Percentiles rank a stretch among this genome's conserved stretches.
These are phyloP conservation scores for Dasypogon diadema DNA, from an alignment of 2,888 invertebrate species.

Conservation along the genomic window DNA sequence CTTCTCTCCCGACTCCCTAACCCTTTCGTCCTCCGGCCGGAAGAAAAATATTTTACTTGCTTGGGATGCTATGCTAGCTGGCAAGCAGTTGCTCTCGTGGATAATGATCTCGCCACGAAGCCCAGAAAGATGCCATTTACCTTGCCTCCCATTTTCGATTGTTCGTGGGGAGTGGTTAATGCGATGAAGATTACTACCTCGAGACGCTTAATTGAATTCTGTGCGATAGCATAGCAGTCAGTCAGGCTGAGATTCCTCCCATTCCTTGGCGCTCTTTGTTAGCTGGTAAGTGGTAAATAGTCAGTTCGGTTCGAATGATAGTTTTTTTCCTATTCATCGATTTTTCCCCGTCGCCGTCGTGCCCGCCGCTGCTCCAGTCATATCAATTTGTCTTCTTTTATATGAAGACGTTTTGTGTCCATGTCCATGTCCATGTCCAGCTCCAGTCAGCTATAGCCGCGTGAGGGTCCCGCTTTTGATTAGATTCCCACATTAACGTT, in stretches of 20 bases:
- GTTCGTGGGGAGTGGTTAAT: slow-evolving; percentile 44
- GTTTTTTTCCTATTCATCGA: slow-evolving; percentile 15
- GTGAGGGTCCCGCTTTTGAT: slow-evolving; percentile 19
- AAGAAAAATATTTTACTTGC: neutral
- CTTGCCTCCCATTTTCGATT: slow-evolving; percentile 36
- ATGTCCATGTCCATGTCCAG: no score
- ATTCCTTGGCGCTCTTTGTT: slow-evolving; percentile 19
- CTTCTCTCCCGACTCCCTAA: neutral
- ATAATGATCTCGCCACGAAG: slow-evolving; percentile 40
- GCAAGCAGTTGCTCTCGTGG: slow-evolving; percentile 5
- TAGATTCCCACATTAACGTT: slow-evolving; percentile 37
- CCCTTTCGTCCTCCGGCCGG: neutral
- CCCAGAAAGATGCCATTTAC: slow-evolving; percentile 47
- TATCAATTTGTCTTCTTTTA: slow-evolving; percentile 45
- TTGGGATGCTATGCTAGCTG: neutral
- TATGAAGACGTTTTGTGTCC: slow-evolving; percentile 34
- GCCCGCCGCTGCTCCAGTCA: neutral
- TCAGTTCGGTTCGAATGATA: slow-evolving; percentile 27
- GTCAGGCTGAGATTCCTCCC: slow-evolving; percentile 5
- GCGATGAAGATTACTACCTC: slow-evolving; percentile 41
- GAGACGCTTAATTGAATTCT: slow-evolving; percentile 44
- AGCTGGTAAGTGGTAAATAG: slow-evolving; percentile 44
- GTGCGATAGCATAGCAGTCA: slow-evolving; percentile 15
- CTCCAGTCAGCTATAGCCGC: no score
- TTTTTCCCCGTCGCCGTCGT: neutral